Conservation (phyloP, 2,797 vertebrate genomes). For the Rhinoraja longicauda region DNA sequence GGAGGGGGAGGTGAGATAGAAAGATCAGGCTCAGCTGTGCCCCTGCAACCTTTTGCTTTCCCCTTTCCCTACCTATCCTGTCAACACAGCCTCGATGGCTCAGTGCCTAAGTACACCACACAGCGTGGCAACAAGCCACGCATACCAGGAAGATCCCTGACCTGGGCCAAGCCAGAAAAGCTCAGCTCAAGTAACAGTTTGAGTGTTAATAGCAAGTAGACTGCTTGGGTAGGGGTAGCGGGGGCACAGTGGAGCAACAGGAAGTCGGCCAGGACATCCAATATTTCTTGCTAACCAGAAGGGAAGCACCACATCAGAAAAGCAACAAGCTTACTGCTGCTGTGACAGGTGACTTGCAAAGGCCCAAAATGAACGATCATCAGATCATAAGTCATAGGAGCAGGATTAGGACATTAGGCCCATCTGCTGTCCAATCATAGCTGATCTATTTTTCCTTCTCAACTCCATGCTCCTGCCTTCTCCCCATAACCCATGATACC, state of each 20-base stretch:
- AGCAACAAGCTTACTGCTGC: background rate
- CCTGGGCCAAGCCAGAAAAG: background rate
- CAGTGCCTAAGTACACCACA: slow-evolving; percentile 25
- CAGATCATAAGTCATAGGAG: too few relatives aligned
- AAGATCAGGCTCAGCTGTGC: background rate
- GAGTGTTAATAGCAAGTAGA: background rate
- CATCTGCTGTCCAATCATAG: too few relatives aligned
- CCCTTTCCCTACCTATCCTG: background rate
- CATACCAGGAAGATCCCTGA: slow-evolving; percentile 8
- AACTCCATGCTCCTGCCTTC: too few relatives aligned
- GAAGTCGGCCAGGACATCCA: background rate
- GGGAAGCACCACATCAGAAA: background rate
- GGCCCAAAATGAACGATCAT: background rate
- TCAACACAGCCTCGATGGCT: slow-evolving; percentile 26
- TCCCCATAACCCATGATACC: too few relatives aligned
- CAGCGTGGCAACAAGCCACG: background rate
- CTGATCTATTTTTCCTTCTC: too few relatives aligned
- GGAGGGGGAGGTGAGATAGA: background rate
- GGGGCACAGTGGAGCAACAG: background rate
- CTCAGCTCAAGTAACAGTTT: background rate
- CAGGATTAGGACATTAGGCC: too few relatives aligned
- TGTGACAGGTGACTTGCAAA: background rate
- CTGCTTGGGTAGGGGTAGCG: too few relatives aligned
- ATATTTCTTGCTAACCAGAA: background rate
- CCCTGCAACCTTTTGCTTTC: background rate